Evolutionary conservation across 53 echinoderm and acorn worm genomes (phyloP).

Genomic region (Zoroaster sp.): DNA sequence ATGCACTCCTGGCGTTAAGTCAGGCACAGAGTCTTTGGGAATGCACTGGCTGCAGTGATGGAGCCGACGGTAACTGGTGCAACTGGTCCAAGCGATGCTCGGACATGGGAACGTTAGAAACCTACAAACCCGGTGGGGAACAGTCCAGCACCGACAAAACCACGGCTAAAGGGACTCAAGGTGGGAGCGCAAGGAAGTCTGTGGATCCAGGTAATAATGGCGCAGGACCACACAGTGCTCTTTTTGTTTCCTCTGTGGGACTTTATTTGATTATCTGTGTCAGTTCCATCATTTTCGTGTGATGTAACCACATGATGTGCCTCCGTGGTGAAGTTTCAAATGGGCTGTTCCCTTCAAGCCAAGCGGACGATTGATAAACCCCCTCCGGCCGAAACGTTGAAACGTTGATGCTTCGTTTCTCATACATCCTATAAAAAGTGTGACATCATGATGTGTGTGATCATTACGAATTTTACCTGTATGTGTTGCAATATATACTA

Average conservation of each 20-base stretch:
- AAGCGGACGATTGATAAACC: not conserved
- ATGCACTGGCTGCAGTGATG: conserved; percentile 10
- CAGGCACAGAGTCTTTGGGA: conserved; percentile 22
- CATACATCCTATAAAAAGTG: not conserved
- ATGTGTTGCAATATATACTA: conserved; percentile 9
- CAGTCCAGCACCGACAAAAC: not conserved
- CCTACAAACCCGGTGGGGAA: not conserved
- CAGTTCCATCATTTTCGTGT: not conserved
- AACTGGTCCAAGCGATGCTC: not conserved
- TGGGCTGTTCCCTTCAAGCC: not conserved
- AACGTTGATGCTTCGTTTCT: not conserved
- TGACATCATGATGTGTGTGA: conserved; percentile 19
- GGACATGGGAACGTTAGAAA: not conserved
- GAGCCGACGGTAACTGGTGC: not conserved
- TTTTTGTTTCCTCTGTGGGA: not conserved
- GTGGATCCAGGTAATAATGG: not conserved
- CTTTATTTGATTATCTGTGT: not conserved
- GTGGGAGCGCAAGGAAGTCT: not conserved
- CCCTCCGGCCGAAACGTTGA: too few relatives aligned
- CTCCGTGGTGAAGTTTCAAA: not conserved
- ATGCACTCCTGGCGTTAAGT: not conserved
- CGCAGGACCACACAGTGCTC: not conserved
- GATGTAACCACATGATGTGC: not conserved
- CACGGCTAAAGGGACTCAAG: not conserved
- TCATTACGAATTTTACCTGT: not conserved